Percentiles rank a stretch among this genome's conserved stretches.
Conservation (phyloP, 2,113 vertebrate species). For the Entomyzon cyanotis region DNA sequence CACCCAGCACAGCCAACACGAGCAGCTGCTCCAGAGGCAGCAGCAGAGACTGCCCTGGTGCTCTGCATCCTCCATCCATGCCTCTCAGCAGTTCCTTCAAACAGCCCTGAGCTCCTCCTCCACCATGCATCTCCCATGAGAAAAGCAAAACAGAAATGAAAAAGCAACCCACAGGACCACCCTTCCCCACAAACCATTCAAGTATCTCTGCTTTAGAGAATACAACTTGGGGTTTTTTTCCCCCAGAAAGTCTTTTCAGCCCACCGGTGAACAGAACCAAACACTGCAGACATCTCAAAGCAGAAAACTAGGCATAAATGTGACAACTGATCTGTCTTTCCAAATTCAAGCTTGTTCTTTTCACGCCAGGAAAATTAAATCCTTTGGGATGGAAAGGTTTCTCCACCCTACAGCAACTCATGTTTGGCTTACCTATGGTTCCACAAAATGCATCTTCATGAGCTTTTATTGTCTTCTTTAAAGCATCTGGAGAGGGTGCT, state of each 20-base stretch:
- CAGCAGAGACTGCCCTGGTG: background rate
- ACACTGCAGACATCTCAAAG: background rate
- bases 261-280: background rate
- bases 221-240: background rate
- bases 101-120: background rate
- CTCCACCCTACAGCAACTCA: background rate
- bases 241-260: background rate
- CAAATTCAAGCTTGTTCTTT: background rate
- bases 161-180: background rate
- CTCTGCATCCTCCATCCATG: background rate
- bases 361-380: background rate
- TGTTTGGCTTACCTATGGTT: background rate
- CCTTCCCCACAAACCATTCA: background rate
- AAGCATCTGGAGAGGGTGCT: background rate
- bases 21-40: background rate
- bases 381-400: background rate
- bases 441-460: background rate
- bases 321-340: background rate
- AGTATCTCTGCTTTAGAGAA: background rate
- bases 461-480: background rate
- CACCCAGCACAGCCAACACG: fast-evolving
- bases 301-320: background rate
- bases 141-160: background rate
- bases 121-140: background rate
- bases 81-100: background rate